Conservation (phyloP, 2,113 vertebrate genomes). For the Platycercus adscitus region DNA sequence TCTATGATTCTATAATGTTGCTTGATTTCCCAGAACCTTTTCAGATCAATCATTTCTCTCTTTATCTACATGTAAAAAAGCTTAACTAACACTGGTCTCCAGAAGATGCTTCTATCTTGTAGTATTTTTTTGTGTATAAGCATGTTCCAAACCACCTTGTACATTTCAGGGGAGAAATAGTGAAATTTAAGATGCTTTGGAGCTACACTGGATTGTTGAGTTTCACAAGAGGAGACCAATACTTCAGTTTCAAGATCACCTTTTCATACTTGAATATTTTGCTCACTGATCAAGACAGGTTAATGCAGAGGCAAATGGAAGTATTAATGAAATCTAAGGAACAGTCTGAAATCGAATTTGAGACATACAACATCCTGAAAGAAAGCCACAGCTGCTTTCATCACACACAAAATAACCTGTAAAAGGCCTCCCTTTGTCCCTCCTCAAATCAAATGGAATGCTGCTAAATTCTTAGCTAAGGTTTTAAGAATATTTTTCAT, state of each 20-base stretch:
- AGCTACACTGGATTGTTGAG: background rate
- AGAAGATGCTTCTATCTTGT: background rate
- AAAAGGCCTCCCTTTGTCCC: background rate
- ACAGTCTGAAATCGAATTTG: background rate
- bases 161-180: background rate
- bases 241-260: background rate
- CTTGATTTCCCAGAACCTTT: background rate
- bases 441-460: background rate
- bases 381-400: background rate
- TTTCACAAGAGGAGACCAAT: background rate
- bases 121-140: background rate
- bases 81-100: background rate
- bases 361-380: background rate
- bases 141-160: background rate
- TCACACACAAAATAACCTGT: background rate
- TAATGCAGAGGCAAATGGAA: background rate
- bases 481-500: background rate
- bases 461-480: background rate
- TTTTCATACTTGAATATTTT: background rate
- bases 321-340: background rate
- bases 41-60: background rate
- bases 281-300: background rate
- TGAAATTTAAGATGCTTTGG: background rate
- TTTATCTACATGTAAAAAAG: background rate
- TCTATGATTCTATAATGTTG: background rate